These are phyloP conservation scores for Columba guinea DNA, from an alignment of 2,797 vertebrate species.

Conservation along the genomic window DNA sequence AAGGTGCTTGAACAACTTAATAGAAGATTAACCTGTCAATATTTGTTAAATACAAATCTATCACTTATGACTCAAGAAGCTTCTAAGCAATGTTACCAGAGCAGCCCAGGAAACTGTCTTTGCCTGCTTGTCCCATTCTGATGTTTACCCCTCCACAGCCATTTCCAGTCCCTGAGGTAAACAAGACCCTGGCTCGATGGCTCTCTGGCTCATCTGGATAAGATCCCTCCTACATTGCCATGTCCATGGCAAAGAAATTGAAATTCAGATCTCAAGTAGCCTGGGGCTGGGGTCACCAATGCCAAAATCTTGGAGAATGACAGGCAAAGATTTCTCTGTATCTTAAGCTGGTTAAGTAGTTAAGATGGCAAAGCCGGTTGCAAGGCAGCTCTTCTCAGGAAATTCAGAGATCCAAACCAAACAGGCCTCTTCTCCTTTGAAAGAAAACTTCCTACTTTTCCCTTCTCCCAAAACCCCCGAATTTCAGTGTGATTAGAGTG, in stretches of 20 bases:
- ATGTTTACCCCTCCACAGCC: background rate
- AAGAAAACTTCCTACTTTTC: background rate
- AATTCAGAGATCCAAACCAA: background rate
- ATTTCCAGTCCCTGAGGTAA: slow-evolving; percentile 5
- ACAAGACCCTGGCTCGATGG: background rate
- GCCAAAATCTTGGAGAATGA: background rate
- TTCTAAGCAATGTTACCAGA: background rate
- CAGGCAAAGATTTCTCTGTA: background rate
- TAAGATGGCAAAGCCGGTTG: background rate
- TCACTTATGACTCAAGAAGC: background rate
- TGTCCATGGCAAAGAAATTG: background rate
- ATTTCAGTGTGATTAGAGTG: background rate
- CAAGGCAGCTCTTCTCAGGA: background rate
- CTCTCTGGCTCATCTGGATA: background rate
- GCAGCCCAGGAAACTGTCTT: background rate
- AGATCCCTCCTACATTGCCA: background rate
- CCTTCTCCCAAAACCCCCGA: background rate
- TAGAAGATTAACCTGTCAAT: slow-evolving; percentile 28
- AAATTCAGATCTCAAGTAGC: background rate
- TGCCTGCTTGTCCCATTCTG: background rate
- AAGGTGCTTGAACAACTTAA: slow-evolving; percentile 31
- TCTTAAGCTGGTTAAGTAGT: background rate
- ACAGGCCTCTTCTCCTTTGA: background rate
- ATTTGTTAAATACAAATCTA: slow-evolving; percentile 38
- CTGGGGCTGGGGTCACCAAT: background rate